Evolutionary conservation across 2,888 invertebrate species (phyloP), one percentile per base, ranked within the genome.

Genomic region (Temnothorax ravouxi): DNA sequence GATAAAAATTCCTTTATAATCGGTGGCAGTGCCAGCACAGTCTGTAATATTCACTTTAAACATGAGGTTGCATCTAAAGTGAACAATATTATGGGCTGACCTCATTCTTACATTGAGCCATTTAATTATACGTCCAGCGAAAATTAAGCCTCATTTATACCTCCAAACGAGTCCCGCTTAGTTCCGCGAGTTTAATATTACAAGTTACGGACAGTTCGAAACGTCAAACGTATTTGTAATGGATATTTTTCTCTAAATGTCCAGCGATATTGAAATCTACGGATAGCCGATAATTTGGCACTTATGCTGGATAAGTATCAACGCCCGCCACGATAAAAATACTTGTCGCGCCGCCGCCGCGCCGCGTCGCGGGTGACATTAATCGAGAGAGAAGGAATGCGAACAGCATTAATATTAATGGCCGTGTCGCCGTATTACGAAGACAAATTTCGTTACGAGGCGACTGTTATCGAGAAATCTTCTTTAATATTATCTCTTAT

Each of bases 331-430:
- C 18, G 38, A 38, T 38, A 13, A 76, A 41, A 66, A 76, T 38
- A 74, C 4, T 74, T 34, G 25, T 6, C 34, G 34, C 41, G 41
- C 41, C 29, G n/a, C n/a, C 34, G 34, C 41, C 9, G 9, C 29
- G n/a, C n/a, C 3, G 13, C 54, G 9, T 59, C 38, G 34, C 13
- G 41, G 34, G 77, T 77, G 56, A 69, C 41, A n/a, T 69, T 79
- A 79, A 79, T 79, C 69, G 47, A 59, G 47, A 79, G 59, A 59
- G 79, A 79, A 79, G 59, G 29, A 71, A 79, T 59, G 47, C 59
- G 34, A 79, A 34, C 69, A 18, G 29, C 56, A 79, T 79, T 79
- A 79, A 79, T 79, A 79, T 79, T 79, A 71, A 79, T 71, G 79
- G n/a, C 34, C 11, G 11, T 56, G 34, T 34, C 34, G 56, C 8